phyloP scores from a whole-genome alignment of 2,888 invertebrate genomes.

The Andrena camellia region DNA sequence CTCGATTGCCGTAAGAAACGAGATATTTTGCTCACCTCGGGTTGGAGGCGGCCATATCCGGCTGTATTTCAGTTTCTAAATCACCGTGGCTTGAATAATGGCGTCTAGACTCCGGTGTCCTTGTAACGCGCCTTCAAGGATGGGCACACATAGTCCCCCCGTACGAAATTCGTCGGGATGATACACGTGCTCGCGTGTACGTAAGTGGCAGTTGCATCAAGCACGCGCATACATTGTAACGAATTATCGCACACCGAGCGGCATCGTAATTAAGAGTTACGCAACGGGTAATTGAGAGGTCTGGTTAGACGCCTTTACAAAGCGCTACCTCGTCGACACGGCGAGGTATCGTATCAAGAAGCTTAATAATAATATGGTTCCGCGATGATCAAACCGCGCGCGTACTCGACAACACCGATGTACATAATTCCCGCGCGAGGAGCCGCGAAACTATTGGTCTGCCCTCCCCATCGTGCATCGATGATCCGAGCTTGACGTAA shows the following conservation, averaged over 20 bases:
- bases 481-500: constrained; percentile 45
- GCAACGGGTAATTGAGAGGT: constrained; percentile 72
- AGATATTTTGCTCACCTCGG: background rate
- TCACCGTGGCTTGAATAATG: constrained; percentile 36
- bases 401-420: constrained; percentile 14
- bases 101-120: constrained; percentile 20
- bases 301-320: constrained; percentile 52
- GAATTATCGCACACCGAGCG: constrained; percentile 63
- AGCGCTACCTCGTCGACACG: constrained; percentile 58
- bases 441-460: constrained; percentile 14
- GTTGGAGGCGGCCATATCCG: background rate
- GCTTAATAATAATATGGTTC: constrained; percentile 65
- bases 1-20: background rate
- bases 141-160: constrained; percentile 11
- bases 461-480: constrained; percentile 6
- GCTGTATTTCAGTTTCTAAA: constrained; percentile 17
- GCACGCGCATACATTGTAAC: constrained; percentile 56
- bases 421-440: constrained; percentile 34
- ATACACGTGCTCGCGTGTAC: constrained; percentile 30
- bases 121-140: constrained; percentile 43
- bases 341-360: constrained; percentile 55
- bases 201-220: constrained; percentile 50
- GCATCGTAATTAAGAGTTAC: constrained; percentile 69
- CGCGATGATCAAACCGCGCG: constrained; percentile 56
- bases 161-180: constrained; percentile 46